Base-by-base conservation (phyloP, 1,140 invertebrate genomes). In the Centruroides sculpturatus region DNA sequence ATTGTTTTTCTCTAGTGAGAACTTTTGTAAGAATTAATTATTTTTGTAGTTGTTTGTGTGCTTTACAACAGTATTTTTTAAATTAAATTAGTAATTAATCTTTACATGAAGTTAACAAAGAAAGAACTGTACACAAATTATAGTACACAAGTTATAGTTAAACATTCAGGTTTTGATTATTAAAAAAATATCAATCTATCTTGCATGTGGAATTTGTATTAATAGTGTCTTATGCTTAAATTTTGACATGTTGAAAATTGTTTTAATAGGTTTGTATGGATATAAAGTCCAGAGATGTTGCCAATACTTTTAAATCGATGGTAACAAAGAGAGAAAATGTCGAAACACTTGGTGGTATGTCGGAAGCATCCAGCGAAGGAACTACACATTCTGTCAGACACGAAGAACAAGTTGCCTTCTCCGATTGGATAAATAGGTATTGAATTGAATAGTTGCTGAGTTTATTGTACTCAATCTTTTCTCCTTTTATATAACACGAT, bases 381-480 rank as follows among this genome's bases (percentile, higher is more conserved):
- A 96, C 90, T 48, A 96, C 91, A 53, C 92, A 93, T 74, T 94
- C 88, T 4, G 92, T 94, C 5, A 80, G 89, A 4, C 77, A 92
- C n/a, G 90, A 96, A 73, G 95, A 99, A 77, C 91, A 96, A 72
- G 78, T 94, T 65, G 94, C 95, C n/a, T 99, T 98, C 78, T 91
- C 92, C 59, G 90, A 97, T 69, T 98, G 95, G 95, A 96, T 99
- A 59, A 98, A 99, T 74, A 86, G 85, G 77, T 78, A 68, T 59
- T 58, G 41, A 41, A 41, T 6, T 41, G 8, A 6, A 41, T 41
- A 41, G 35, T 51, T 59, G 9, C 41, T 3, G 47, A 51, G 12
- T 13, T 56, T 6, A 10, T 9, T 23, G 11, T 58, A 47, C 59
- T 11, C 11, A 4, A 51, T 7, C 5, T 34, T 7, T 8, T 5